These are phyloP conservation scores for Myanophis thanlyinensis DNA, from an alignment of 2,113 vertebrate genomes.

Conservation along the genomic window DNA sequence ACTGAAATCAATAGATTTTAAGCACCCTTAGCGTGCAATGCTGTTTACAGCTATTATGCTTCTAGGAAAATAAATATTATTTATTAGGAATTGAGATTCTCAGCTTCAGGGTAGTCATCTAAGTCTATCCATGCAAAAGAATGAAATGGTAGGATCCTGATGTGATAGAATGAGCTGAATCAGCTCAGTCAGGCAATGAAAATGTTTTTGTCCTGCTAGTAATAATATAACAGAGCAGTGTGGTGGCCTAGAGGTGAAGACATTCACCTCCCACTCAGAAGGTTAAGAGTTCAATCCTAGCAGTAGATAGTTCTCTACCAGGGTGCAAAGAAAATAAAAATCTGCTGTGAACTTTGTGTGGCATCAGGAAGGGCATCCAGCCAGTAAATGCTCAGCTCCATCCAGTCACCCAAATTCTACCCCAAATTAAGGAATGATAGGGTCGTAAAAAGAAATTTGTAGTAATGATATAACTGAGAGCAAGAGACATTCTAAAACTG, in stretches of 20 bases:
- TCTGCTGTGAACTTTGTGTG: neutral
- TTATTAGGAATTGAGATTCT: neutral
- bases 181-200: neutral
- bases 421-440: neutral
- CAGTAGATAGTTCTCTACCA: neutral
- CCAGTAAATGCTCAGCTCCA: neutral
- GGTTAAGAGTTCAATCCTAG: neutral
- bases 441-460: neutral
- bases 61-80: conserved; percentile 3
- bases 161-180: neutral
- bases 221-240: neutral
- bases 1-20: conserved; percentile 1
- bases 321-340: neutral
- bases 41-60: neutral
- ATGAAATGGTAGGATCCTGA: neutral
- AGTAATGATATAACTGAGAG: neutral
- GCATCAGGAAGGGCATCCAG: neutral
- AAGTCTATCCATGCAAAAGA: neutral
- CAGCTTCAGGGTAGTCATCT: neutral
- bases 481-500: neutral
- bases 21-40: neutral
- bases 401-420: neutral
- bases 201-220: neutral
- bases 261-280: neutral
- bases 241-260: neutral